phyloP scores from a whole-genome alignment of 2,113 vertebrate genomes.

The Hyla sarda region DNA sequence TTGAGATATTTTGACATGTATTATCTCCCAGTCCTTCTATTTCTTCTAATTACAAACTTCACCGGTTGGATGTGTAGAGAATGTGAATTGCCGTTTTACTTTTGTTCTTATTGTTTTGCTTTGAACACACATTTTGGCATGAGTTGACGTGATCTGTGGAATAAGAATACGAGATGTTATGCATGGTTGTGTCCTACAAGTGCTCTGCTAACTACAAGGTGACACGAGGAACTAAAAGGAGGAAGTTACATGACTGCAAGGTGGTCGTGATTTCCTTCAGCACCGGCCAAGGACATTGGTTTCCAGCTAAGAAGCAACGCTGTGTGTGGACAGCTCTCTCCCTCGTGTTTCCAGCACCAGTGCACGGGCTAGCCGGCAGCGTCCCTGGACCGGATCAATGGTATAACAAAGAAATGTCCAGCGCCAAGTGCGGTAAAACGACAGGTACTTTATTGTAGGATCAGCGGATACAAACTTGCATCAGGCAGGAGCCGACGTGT shows the following conservation, averaged over 20 bases:
- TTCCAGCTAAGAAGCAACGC: too few relatives aligned
- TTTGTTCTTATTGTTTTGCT: slow-evolving; percentile 30
- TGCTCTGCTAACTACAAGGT: not conserved
- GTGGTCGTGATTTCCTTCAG: not conserved
- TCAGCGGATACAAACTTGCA: too few relatives aligned
- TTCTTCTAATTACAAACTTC: slow-evolving; percentile 43
- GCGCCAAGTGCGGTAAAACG: too few relatives aligned
- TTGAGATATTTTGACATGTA: slow-evolving; percentile 16
- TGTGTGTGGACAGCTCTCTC: too few relatives aligned
- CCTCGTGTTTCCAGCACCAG: too few relatives aligned
- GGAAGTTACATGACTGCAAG: not conserved
- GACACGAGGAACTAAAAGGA: not conserved
- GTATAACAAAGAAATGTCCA: too few relatives aligned
- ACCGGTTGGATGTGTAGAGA: slow-evolving; percentile 17
- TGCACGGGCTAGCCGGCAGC: too few relatives aligned
- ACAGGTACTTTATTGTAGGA: too few relatives aligned
- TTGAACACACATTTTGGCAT: slow-evolving; percentile 21
- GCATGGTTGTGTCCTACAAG: slow-evolving; percentile 5
- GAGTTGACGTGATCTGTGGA: slow-evolving; percentile 19
- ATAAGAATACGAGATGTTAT: slow-evolving; percentile 25
- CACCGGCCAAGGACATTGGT: too few relatives aligned
- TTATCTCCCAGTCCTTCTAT: slow-evolving; percentile 42
- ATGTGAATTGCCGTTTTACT: slow-evolving; percentile 41
- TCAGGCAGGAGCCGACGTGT: too few relatives aligned
- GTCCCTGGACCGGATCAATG: too few relatives aligned